phyloP scores from a whole-genome alignment of 2,888 invertebrate genomes.

The Standfussiana lucernea region DNA sequence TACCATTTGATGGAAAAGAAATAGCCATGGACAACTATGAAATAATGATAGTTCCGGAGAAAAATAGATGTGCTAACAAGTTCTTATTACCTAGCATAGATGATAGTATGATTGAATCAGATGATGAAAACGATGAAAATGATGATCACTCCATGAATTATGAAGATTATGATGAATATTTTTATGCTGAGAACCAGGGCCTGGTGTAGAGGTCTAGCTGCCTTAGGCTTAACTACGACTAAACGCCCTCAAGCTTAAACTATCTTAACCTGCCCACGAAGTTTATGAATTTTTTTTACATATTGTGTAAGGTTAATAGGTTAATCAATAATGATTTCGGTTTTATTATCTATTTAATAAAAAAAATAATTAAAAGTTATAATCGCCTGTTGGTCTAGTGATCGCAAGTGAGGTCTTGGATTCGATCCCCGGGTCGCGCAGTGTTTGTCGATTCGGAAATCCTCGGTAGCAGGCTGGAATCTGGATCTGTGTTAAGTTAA shows the following conservation, averaged over 20 bases:
- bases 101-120: slow-evolving; percentile 44
- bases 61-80: slow-evolving; percentile 59
- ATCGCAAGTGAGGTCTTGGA: not conserved
- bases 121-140: slow-evolving; percentile 52
- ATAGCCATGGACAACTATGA: slow-evolving; percentile 72
- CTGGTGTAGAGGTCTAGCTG: not conserved
- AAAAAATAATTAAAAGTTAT: not conserved
- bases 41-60: slow-evolving; percentile 73
- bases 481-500: not conserved
- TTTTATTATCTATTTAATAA: not conserved
- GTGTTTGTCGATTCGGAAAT: not conserved
- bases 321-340: not conserved
- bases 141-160: slow-evolving; percentile 52
- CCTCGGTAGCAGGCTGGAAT: not conserved
- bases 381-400: not conserved
- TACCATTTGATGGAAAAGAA: slow-evolving; percentile 89
- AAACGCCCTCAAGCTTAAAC: not conserved
- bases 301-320: not conserved
- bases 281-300: not conserved
- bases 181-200: slow-evolving; percentile 15
- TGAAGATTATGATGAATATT: slow-evolving; percentile 47
- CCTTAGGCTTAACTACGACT: not conserved
- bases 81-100: slow-evolving; percentile 48
- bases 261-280: not conserved
- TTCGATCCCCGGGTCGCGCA: not conserved